Evolutionary conservation across 2,113 vertebrate genomes (phyloP), one percentile per base, ranked within the genome.

Genomic region (Mobula hypostoma): DNA sequence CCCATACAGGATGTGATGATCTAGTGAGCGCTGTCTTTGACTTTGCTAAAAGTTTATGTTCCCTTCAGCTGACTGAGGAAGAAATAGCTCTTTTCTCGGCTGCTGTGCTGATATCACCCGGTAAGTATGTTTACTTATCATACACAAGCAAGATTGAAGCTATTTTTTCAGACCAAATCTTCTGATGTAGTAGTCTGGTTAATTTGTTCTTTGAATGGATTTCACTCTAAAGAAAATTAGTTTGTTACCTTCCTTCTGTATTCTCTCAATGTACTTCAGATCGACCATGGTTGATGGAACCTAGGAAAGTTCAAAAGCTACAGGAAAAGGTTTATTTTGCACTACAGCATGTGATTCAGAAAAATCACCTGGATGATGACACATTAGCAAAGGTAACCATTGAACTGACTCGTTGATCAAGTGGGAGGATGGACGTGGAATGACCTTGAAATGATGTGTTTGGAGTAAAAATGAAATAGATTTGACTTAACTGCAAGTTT

Each of bases 251-350:
- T 85, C 0, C 61, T 48, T 24, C 48, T 76, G 76, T n/a, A 2
- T 63, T 68, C 36, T 94, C 36, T 94, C 85, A 80, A 68, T 72
- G 24, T 94, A 5, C 9, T 66, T 95, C 95, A 99, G 99, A 99
- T 96, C 97, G 98, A 94, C 98, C 98, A n/a, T 99, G 99, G 99
- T 97, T 99, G 95, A 98, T 99, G 97, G 98, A 99, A 96, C 98
- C 98, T 83, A 97, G 99, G 90, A 99, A 99, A 94, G 99, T 99
- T 83, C 99, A 99, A 96, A 99, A 99, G 95, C 98, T 99, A 96
- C 99, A 99, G 97, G 98, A 99, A 97, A 99, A 99, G 96, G 99
- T 99, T 96, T 99, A 99, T 97, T 99, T 99, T 98, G 98, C 99
- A 97, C 98, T 99, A 97, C 99, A 99, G 95, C 98, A 99, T 94